A percentile compares a stretch with the other conserved stretches of the same genome.
Conservation (phyloP, 92 coral and sea anemone genomes). For the Phenganax marumi region DNA sequence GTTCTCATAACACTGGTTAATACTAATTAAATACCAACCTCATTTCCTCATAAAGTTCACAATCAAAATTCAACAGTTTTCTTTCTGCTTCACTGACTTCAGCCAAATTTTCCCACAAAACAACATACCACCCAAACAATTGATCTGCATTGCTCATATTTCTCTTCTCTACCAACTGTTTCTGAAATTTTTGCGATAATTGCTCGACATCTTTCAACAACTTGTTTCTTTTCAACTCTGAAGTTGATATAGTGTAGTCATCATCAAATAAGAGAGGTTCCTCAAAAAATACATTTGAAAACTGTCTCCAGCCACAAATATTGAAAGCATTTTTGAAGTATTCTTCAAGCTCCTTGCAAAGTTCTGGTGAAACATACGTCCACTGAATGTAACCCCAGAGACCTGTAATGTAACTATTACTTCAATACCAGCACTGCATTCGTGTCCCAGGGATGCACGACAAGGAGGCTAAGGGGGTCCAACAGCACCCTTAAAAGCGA, state of each 20-base stretch:
- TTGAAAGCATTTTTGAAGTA: conserved; percentile 31
- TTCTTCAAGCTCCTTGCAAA: conserved; percentile 36
- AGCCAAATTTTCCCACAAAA: conserved; percentile 2
- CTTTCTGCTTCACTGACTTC: conserved; percentile 26
- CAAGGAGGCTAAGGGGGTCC: too few relatives aligned
- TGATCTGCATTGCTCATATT: background rate
- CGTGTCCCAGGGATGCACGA: too few relatives aligned
- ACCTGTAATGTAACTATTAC: background rate
- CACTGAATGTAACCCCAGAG: conserved; percentile 35
- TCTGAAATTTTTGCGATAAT: background rate
- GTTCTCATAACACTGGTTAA: background rate
- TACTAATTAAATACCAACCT: conserved; percentile 10
- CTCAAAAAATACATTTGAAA: conserved; percentile 38
- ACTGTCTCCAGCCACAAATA: conserved; percentile 28
- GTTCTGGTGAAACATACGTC: conserved; percentile 23
- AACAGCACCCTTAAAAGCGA: too few relatives aligned
- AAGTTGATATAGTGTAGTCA: conserved; percentile 22
- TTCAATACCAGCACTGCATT: too few relatives aligned
- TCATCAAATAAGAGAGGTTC: conserved; percentile 32
- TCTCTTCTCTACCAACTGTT: background rate
- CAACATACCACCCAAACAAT: conserved; percentile 30
- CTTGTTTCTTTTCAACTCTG: conserved; percentile 8
- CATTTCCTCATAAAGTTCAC: conserved; percentile 40
- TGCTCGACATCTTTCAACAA: conserved; percentile 23
- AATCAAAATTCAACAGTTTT: conserved; percentile 32